These are phyloP conservation scores for Tenthredo distinguenda DNA, from an alignment of 2,888 invertebrate genomes.

Conservation along the genomic window DNA sequence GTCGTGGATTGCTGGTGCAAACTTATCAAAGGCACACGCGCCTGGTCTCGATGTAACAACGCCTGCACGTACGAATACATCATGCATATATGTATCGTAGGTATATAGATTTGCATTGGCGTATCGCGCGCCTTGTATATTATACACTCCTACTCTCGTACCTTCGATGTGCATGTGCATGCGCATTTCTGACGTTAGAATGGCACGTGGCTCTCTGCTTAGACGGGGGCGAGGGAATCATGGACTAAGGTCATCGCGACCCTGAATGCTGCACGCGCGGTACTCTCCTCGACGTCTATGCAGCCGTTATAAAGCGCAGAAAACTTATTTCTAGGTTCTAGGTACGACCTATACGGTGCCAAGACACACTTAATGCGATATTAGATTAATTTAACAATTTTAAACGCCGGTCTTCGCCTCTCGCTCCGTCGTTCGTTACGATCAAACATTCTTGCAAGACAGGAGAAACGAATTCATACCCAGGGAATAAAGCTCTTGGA, in stretches of 20 bases:
- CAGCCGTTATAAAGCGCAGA: constrained; percentile 9
- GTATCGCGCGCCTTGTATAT: constrained; percentile 23
- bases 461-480: too few species aligned
- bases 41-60: constrained; percentile 8
- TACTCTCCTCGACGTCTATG: constrained; percentile 58
- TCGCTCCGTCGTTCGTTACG: neutral
- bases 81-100: neutral
- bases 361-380: neutral
- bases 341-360: neutral
- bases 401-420: neutral
- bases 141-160: neutral
- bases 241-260: constrained; percentile 83
- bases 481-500: too few species aligned
- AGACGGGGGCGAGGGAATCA: constrained; percentile 77
- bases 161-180: constrained; percentile 33
- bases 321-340: constrained; percentile 23
- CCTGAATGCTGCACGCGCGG: constrained; percentile 80
- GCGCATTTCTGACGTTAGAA: constrained; percentile 43
- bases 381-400: neutral
- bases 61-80: neutral
- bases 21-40: constrained; percentile 31
- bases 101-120: neutral
- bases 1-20: constrained; percentile 13
- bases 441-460: neutral
- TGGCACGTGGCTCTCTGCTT: constrained; percentile 39